A percentile compares a stretch with the other conserved stretches of the same genome.
Evolutionary conservation across 1,140 invertebrate species (phyloP).

Genomic region (Drosophila biarmipes): DNA sequence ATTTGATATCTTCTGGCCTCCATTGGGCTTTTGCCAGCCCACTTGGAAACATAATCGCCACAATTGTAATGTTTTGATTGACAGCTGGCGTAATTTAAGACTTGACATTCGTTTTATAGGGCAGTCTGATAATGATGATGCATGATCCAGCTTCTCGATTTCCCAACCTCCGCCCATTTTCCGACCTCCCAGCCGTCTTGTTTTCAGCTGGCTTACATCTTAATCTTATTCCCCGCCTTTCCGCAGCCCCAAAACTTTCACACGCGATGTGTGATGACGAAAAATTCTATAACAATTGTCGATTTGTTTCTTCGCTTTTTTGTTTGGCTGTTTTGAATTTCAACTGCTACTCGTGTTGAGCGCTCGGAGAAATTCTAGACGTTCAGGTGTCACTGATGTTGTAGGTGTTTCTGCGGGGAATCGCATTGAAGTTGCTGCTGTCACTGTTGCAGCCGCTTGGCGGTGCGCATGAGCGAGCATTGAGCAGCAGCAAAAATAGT

Average conservation of each 20-base stretch:
- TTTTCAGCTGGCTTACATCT: constrained; percentile 37
- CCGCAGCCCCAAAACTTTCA: constrained; percentile 38
- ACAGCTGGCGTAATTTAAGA: constrained; percentile 66
- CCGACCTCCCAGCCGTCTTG: constrained; percentile 16
- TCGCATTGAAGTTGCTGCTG: constrained; percentile 26
- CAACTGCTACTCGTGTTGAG: constrained; percentile 78
- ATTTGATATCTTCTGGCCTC: constrained; percentile 49
- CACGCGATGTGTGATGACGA: constrained; percentile 44
- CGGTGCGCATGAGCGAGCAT: constrained; percentile 80
- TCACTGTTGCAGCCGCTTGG: constrained; percentile 60
- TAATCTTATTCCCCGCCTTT: constrained; percentile 29
- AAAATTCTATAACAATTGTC: constrained; percentile 45
- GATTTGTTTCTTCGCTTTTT: constrained; percentile 12
- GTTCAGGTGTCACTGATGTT: constrained; percentile 71
- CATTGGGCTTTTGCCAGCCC: constrained; percentile 24
- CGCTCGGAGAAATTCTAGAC: constrained; percentile 76
- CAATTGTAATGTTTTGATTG: constrained; percentile 66
- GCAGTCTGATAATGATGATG: constrained; percentile 62
- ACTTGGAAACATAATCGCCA: constrained; percentile 33
- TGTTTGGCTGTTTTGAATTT: constrained; percentile 71
- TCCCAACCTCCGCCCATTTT: neutral
- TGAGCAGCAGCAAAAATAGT: constrained; percentile 47
- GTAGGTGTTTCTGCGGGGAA: constrained; percentile 30
- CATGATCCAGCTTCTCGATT: constrained; percentile 35
- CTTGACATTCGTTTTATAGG: constrained; percentile 69